Evolutionary conservation across 1,140 invertebrate species (phyloP).

Genomic region (Chelonus insularis): DNA sequence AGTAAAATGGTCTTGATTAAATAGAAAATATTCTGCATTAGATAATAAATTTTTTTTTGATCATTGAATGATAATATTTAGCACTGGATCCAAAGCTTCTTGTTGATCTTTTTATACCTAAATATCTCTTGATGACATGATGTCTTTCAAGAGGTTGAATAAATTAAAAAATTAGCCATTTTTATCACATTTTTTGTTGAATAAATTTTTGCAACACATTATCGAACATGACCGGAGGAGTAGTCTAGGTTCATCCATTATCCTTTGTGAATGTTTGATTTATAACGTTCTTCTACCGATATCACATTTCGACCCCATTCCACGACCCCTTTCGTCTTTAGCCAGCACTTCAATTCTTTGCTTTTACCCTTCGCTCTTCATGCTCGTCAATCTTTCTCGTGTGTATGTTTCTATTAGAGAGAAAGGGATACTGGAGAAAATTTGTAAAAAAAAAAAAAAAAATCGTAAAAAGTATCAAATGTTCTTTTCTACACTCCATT

Average conservation of each 20-base stretch:
- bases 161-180: not conserved
- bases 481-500: no score
- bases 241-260: slow-evolving; percentile 25
- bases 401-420: not conserved
- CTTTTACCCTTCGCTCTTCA: slow-evolving; percentile 1
- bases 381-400: not conserved
- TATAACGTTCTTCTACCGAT: slow-evolving; percentile 22
- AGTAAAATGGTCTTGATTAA: not conserved
- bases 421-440: not conserved
- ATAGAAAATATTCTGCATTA: no score
- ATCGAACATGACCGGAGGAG: not conserved
- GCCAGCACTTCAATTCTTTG: not conserved
- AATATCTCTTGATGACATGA: no score
- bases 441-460: not conserved
- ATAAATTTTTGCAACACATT: not conserved
- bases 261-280: slow-evolving; percentile 29
- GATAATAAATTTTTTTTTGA: no score
- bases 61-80: no score
- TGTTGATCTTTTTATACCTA: no score
- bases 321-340: not conserved
- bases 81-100: no score
- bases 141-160: no score
- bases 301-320: slow-evolving; percentile 5
- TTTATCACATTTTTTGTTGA: not conserved
- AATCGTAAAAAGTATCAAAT: not conserved